phyloP scores from a whole-genome alignment of 2,797 vertebrate genomes.

The Iguana delicatissima region DNA sequence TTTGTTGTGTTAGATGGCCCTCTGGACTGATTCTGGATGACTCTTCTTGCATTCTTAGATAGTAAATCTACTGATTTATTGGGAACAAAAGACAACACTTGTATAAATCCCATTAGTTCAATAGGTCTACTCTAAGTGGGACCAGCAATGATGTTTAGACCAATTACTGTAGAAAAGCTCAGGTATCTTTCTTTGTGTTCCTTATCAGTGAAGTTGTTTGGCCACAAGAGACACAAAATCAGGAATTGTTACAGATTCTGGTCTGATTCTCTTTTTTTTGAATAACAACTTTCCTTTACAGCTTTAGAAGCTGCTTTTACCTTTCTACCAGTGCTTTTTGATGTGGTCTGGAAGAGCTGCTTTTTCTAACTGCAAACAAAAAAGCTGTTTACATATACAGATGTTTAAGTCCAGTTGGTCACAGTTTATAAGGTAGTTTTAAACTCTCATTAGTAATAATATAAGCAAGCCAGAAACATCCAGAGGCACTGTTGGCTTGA shows the following conservation, averaged over 20 bases:
- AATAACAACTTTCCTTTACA: neutral
- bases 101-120: no score
- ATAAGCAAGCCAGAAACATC: neutral
- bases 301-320: no score
- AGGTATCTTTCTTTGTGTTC: neutral
- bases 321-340: neutral
- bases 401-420: neutral
- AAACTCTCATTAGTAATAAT: rapidly evolving
- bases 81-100: no score
- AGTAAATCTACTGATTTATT: neutral
- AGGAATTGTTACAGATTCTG: neutral
- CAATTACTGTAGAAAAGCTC: neutral
- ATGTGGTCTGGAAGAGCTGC: neutral
- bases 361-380: neutral
- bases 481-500: neutral
- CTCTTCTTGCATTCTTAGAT: no score
- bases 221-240: neutral
- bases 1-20: no score
- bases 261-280: no score
- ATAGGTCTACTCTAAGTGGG: no score
- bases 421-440: neutral
- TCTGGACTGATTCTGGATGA: no score
- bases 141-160: no score
- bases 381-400: neutral
- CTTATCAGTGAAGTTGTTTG: neutral